Base-by-base conservation (phyloP, 2,797 vertebrate species). In the Labeo calbasu region DNA sequence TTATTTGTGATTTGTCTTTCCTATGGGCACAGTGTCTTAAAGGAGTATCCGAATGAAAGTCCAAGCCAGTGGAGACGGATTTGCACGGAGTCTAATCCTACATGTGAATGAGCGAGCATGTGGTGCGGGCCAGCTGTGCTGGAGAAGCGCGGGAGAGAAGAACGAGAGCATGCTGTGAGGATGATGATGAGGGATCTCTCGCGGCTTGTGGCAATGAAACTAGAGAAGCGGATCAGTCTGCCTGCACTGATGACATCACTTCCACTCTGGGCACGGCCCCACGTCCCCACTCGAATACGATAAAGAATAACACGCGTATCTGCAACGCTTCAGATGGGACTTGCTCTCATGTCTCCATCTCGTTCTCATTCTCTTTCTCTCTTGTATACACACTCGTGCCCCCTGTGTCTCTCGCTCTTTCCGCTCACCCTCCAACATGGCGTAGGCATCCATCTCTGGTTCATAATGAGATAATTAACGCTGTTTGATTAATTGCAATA, bases 151-250 rank as follows among this genome's bases (percentile, higher is more conserved):
- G 88, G 91, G 91, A 89, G 92, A 90, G 89, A 91, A 91, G 92
- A 92, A 91, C 91, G 92, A 91, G 91, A 91, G 92, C 90, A 90
- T 87, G 93, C 92, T 93, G 91, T 85, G 92, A 93, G 91, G 92
- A 92, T 94, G 94, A 95, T 95, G 94, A 95, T 94, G 93, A 95
- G 93, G 93, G 91, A 82, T 94, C 93, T 91, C 92, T 78, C 84
- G 86, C 83, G 91, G 91, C 81, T 78, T 43, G 69, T 75, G 69
- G 70, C 69, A 77, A 91, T 91, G 89, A 89, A 90, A 89, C 88
- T 59, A 87, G 88, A 91, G 90, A 90, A 89, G 92, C 91, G 88
- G 90, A 90, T 93, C 91, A 90, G 89, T 91, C 85, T 84, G 82
- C 68, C 73, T 53, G 61, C 46, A 57, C 76, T 79, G 76, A 78